Evolutionary conservation across 2,797 vertebrate species (phyloP), one percentile per base, ranked within the genome.

Genomic region (Lacerta bilineata): DNA sequence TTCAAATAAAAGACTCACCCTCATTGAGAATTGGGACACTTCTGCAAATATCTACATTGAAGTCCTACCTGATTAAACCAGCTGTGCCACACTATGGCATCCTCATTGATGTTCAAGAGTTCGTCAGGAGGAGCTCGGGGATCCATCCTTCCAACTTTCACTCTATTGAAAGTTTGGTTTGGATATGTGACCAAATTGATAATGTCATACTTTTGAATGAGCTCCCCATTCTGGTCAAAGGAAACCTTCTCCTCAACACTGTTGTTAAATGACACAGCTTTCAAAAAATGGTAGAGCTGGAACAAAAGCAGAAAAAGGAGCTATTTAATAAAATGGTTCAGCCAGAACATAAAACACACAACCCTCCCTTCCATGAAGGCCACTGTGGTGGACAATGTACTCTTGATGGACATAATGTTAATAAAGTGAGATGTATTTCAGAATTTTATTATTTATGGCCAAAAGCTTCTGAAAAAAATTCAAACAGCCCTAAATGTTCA

Each of bases 131-230:
- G 33, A 8, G 27, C 84, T 59, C 17, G 15, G 9, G 74, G 74
- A 77, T 85, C 59, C 55, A 85, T 13, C 5, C 13, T 77, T n/a
- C 84, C 84, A 77, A 85, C 74, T 77, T 43, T 76, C 1, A 85
- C 39, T 77, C 27, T 72, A 46, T 46, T n/a, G 27, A 75, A 75
- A 29, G 71, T 39, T 61, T 75, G 18, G 15, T 84, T 84, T 75
- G 13, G 83, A 59, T 61, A 84, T 17, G 71, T 75, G 3, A 84
- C 0, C 83, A 50, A 84, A 18, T 84, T 84, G 2, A 84, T 61
- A 71, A 84, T 75, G n/a, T 84, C 83, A 84, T 61, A 84, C n/a
- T 59, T 17, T 23, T 18, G 25, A 43, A 66, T 7, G 6, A 85
- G 15, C 15, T 64, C 27, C 1, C 84, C 84, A 66, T 77, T n/a